Conservation (phyloP, 2,888 invertebrate species). For the Troides helena region DNA sequence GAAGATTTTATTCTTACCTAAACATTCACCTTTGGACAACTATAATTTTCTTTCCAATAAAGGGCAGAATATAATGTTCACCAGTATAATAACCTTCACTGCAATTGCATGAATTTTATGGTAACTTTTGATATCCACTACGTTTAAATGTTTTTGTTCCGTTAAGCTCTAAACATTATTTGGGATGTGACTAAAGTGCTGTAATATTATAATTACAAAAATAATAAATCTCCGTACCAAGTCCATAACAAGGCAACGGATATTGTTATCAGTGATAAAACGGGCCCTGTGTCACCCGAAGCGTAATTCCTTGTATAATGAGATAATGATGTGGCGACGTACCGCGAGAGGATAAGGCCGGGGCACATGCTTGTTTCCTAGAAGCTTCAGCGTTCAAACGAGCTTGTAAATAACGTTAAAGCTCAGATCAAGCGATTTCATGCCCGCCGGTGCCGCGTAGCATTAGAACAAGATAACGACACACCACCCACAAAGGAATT, state of each 20-base stretch:
- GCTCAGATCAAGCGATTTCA: slow-evolving; percentile 10
- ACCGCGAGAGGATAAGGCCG: not conserved
- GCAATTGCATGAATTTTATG: not conserved
- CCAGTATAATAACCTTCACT: not conserved
- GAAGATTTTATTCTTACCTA: not conserved
- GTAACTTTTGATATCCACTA: not conserved
- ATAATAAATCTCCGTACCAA: not conserved
- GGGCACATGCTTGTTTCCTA: not conserved
- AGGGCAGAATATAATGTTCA: no score
- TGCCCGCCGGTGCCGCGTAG: slow-evolving; percentile 1
- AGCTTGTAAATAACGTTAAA: slow-evolving; percentile 10
- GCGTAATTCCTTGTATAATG: not conserved
- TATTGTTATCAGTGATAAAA: not conserved
- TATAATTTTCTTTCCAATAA: no score
- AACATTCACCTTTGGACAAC: not conserved
- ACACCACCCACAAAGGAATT: slow-evolving; percentile 3
- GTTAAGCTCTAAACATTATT: not conserved
- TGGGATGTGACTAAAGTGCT: not conserved
- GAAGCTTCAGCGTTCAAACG: not conserved
- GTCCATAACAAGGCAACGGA: not conserved
- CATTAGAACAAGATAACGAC: slow-evolving; percentile 7
- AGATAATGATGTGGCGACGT: not conserved
- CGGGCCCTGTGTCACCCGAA: not conserved
- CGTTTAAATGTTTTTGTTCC: not conserved
- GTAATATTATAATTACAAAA: not conserved